Base-by-base conservation (phyloP, 1,140 invertebrate genomes). In the Sycobia sp. region DNA sequence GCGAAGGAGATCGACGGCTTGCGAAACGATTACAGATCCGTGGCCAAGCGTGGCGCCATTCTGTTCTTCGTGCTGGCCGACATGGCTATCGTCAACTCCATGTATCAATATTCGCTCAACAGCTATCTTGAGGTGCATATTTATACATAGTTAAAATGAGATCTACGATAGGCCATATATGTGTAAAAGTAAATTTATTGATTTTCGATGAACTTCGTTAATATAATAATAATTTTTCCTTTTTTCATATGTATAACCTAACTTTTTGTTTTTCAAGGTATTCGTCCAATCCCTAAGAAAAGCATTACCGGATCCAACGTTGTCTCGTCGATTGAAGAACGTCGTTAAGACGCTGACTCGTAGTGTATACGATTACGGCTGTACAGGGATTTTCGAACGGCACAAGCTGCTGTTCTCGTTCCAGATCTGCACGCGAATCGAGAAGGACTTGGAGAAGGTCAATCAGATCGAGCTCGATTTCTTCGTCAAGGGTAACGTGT, bases 371-470 rank as follows among this genome's bases (percentile, higher is more conserved):
- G 88, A 91, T 70, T 96, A 93, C 70, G 93, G 92, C 1, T 96
- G 93, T 68, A 94, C 91, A 36, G 93, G 91, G 49, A 92, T 96
- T 62, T 96, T 96, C 74, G 92, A 96, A 75, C 87, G 89, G 50
- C 92, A 97, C 79, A 96, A 96, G 75, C 76, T 96, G 32, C 79
- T 96, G 13, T 95, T 90, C 76, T 95, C 94, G 0, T 94, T 96
- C 76, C 91, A 94, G 87, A 94, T 96, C 74, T 89, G 92, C 47
- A 87, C 89, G 3, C 93, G 91, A 74, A 78, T 96, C 56, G 86
- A 95, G 71, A 86, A 90, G 71, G 89, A 87, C 71, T 77, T 85
- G 22, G 84, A 79, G 0, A 69, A 81, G 11, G 75, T 96, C 1
- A 81, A 71, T 2, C 90, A 92, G 69, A 71, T 81, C 3, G 87